Conservation (phyloP, 2,888 invertebrate genomes). For the Drosophila crucigera region DNA sequence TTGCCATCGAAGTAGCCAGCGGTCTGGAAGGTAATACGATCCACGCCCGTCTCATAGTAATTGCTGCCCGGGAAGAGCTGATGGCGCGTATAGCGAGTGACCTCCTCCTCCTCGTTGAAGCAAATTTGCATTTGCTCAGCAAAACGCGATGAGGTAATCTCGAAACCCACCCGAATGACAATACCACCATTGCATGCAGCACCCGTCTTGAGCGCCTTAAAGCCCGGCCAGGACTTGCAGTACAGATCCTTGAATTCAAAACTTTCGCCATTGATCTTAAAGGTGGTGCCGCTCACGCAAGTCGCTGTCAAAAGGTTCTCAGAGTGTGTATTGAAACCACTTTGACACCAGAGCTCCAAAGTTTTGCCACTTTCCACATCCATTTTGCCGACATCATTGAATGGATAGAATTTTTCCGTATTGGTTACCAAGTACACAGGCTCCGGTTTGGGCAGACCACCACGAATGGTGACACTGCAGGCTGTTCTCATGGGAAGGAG, state of each 20-base stretch:
- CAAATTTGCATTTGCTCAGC: slow-evolving; percentile 84
- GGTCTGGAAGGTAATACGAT: slow-evolving; percentile 83
- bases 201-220: slow-evolving; percentile 76
- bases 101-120: slow-evolving; percentile 83
- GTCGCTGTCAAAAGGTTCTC: slow-evolving; percentile 74
- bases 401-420: slow-evolving; percentile 77
- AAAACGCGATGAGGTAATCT: slow-evolving; percentile 78
- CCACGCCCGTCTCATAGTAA: slow-evolving; percentile 84
- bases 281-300: slow-evolving; percentile 79
- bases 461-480: slow-evolving; percentile 73
- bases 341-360: slow-evolving; percentile 82
- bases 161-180: slow-evolving; percentile 85
- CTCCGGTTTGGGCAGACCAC: slow-evolving; percentile 86
- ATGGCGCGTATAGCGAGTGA: slow-evolving; percentile 84
- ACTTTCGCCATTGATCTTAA: slow-evolving; percentile 70
- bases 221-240: slow-evolving; percentile 82
- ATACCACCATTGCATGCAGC: slow-evolving; percentile 79
- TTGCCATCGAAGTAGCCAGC: slow-evolving; percentile 82
- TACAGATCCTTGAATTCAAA: slow-evolving; percentile 80
- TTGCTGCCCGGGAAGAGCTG: slow-evolving; percentile 84
- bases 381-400: slow-evolving; percentile 73
- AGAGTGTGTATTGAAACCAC: slow-evolving; percentile 68
- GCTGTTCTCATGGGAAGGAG: slow-evolving; percentile 33
- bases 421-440: slow-evolving; percentile 87
- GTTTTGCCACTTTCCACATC: slow-evolving; percentile 66